phyloP scores from a whole-genome alignment of 2,113 vertebrate species.

The Plotosus lineatus region DNA sequence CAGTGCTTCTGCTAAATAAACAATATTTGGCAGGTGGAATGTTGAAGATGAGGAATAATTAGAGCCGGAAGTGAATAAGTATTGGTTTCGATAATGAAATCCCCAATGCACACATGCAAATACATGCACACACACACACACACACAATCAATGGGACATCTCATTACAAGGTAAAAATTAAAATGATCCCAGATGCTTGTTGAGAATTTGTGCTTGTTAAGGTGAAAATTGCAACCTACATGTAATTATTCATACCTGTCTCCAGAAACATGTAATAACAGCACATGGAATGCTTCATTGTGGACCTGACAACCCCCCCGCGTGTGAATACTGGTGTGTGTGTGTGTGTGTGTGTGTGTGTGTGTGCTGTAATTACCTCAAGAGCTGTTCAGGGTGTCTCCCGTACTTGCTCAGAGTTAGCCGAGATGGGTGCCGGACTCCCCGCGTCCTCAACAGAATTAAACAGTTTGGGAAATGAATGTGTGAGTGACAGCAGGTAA shows the following conservation, averaged over 20 bases:
- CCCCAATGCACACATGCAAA: neutral
- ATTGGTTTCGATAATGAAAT: neutral
- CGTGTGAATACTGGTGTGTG: too few species aligned
- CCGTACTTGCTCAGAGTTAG: too few species aligned
- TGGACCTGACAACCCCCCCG: too few species aligned
- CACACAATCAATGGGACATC: slow-evolving; percentile 18
- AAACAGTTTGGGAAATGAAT: too few species aligned
- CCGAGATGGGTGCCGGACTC: too few species aligned
- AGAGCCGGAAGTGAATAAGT: slow-evolving; percentile 13
- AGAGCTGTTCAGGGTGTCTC: too few species aligned
- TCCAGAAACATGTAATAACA: neutral
- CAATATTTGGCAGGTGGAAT: slow-evolving; percentile 6
- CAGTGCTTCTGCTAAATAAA: neutral
- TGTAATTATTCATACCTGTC: slow-evolving; percentile 32
- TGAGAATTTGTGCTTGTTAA: slow-evolving; percentile 5
- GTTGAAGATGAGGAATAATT: slow-evolving; percentile 32
- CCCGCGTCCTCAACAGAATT: too few species aligned
- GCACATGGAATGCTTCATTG: neutral
- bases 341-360: too few species aligned
- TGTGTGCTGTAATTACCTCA: too few species aligned
- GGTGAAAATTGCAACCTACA: slow-evolving; percentile 3
- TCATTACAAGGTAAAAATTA: slow-evolving; percentile 19
- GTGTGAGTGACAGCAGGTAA: too few species aligned
- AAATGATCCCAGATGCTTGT: slow-evolving; percentile 15
- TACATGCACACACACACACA: slow-evolving; percentile 29